Percentiles rank a stretch among this genome's conserved stretches.
phyloP scores from a whole-genome alignment of 2,888 invertebrate genomes.

The Brachyopa scutellaris region DNA sequence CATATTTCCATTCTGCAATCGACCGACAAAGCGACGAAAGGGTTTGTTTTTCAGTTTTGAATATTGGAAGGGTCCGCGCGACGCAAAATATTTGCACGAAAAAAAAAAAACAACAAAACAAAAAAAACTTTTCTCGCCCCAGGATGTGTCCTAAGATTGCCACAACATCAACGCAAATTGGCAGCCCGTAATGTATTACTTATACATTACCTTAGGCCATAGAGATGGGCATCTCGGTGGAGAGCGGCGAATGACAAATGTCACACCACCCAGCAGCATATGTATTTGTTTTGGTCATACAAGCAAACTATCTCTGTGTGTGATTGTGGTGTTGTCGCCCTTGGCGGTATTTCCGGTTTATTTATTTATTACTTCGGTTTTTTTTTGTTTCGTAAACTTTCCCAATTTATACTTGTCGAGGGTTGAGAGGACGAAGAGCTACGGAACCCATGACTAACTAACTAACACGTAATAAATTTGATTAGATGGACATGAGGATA shows the following conservation, averaged over 20 bases:
- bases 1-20: background rate
- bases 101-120: slow-evolving; percentile 5
- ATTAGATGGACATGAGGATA: slow-evolving; percentile 65
- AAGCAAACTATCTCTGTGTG: slow-evolving; percentile 33
- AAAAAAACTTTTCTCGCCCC: slow-evolving; percentile 56
- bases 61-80: slow-evolving; percentile 42
- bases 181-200: slow-evolving; percentile 62
- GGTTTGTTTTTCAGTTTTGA: slow-evolving; percentile 17
- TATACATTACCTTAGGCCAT: slow-evolving; percentile 55
- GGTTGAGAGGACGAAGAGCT: background rate
- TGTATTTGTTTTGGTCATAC: slow-evolving; percentile 60
- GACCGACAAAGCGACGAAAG: slow-evolving; percentile 43
- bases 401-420: slow-evolving; percentile 48
- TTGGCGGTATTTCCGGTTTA: slow-evolving; percentile 69
- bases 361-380: slow-evolving; percentile 67
- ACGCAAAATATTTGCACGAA: slow-evolving; percentile 39
- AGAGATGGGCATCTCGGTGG: slow-evolving; percentile 21
- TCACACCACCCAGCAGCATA: slow-evolving; percentile 43
- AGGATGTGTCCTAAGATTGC: slow-evolving; percentile 59
- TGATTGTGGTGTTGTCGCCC: slow-evolving; percentile 41
- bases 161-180: slow-evolving; percentile 64
- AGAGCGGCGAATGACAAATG: slow-evolving; percentile 14
- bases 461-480: slow-evolving; percentile 73
- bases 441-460: slow-evolving; percentile 66
- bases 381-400: slow-evolving; percentile 47